These are phyloP conservation scores for Pelodiscus sinensis DNA, from an alignment of 2,113 vertebrate species.

Conservation along the genomic window DNA sequence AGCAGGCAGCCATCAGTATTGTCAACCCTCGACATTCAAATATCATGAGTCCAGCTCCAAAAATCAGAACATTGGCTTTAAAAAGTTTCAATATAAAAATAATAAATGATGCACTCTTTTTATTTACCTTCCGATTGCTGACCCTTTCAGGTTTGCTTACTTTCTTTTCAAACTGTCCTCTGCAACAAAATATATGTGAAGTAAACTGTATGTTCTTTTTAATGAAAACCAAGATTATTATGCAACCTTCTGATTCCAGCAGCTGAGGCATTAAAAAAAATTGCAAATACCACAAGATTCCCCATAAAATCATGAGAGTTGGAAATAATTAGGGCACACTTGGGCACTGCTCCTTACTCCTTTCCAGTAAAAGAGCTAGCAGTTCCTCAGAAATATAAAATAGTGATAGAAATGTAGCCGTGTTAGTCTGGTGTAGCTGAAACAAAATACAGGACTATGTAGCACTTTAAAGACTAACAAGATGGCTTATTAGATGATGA, in stretches of 20 bases:
- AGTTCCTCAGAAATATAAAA: not conserved
- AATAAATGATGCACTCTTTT: not conserved
- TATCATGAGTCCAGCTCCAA: not conserved
- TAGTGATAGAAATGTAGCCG: too few species aligned
- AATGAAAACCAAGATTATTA: not conserved
- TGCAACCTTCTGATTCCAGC: not conserved
- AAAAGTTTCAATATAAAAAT: not conserved
- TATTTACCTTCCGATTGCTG: not conserved
- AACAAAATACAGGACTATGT: too few species aligned
- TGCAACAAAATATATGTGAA: not conserved
- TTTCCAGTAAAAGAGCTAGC: not conserved
- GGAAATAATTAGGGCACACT: not conserved
- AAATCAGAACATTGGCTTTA: not conserved
- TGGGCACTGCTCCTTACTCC: not conserved
- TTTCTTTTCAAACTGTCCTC: not conserved
- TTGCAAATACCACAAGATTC: not conserved
- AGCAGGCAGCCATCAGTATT: not conserved
- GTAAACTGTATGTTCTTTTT: not conserved
- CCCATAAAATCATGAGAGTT: not conserved
- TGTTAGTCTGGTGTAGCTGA: too few species aligned
- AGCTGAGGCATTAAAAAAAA: not conserved
- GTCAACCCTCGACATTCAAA: not conserved
- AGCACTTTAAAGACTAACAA: too few species aligned
- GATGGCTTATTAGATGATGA: too few species aligned
- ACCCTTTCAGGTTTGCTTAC: not conserved